phyloP scores from a whole-genome alignment of 2,888 invertebrate genomes.

The Nephrocerus scutellatus region DNA sequence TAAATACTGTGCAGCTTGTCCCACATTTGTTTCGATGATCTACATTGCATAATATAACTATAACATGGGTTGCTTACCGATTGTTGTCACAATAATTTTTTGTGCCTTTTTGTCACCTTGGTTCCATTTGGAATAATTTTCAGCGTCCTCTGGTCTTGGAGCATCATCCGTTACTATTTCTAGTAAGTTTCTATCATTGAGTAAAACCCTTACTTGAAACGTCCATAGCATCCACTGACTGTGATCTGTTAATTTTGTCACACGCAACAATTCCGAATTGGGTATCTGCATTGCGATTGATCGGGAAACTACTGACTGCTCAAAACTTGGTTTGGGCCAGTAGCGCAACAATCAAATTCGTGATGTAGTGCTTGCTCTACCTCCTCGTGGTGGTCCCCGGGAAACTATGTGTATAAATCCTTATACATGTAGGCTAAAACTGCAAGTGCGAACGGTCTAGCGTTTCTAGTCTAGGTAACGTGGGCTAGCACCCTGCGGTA shows the following conservation, averaged over 20 bases:
- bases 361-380: too few species aligned
- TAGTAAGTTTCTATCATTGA: slow-evolving; percentile 6
- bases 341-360: too few species aligned
- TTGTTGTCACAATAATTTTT: slow-evolving; percentile 14
- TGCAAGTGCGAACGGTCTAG: too few species aligned
- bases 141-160: slow-evolving; percentile 1
- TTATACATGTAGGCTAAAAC: too few species aligned
- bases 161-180: not conserved
- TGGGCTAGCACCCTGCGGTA: too few species aligned
- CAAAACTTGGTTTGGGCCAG: too few species aligned
- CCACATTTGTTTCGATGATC: slow-evolving; percentile 19
- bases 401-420: too few species aligned
- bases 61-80: slow-evolving; percentile 14
- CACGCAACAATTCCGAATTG: too few species aligned
- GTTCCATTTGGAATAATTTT: slow-evolving; percentile 9
- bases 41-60: slow-evolving; percentile 20
- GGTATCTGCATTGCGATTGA: too few species aligned
- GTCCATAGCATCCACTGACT: slow-evolving; percentile 17
- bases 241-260: slow-evolving; percentile 10
- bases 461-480: too few species aligned
- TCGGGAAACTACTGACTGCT: too few species aligned
- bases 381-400: too few species aligned
- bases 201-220: slow-evolving; percentile 12
- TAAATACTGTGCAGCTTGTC: slow-evolving; percentile 22
- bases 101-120: slow-evolving; percentile 16